Conservation (phyloP, 2,113 vertebrate genomes). For the Istiophorus platypterus region DNA sequence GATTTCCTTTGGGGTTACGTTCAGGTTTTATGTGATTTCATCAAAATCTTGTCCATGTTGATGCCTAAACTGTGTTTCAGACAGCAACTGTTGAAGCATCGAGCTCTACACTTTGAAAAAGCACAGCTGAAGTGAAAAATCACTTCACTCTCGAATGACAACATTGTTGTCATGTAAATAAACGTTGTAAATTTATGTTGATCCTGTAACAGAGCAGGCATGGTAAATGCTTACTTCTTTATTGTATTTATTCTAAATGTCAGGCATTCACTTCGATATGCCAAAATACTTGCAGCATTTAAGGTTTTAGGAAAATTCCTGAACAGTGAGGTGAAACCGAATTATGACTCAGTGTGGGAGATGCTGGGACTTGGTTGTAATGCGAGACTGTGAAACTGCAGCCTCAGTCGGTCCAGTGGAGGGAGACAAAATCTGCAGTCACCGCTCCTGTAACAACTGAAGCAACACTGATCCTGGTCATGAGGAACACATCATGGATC, state of each 20-base stretch:
- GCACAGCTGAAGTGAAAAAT: slow-evolving; percentile 26
- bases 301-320: slow-evolving; percentile 14
- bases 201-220: background rate
- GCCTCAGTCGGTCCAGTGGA: slow-evolving; percentile 61
- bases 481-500: background rate
- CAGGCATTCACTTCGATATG: slow-evolving; percentile 28
- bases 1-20: slow-evolving; percentile 48
- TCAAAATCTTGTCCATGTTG: slow-evolving; percentile 27
- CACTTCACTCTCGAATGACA: slow-evolving; percentile 40
- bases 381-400: slow-evolving; percentile 8
- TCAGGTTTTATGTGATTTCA: slow-evolving; percentile 27
- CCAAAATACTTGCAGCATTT: slow-evolving; percentile 32
- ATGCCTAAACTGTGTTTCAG: slow-evolving; percentile 56
- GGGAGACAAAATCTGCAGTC: slow-evolving; percentile 67
- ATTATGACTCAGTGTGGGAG: background rate
- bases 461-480: slow-evolving; percentile 17
- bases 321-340: slow-evolving; percentile 33
- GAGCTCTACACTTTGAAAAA: slow-evolving; percentile 2
- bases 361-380: background rate
- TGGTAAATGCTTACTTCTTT: slow-evolving; percentile 38
- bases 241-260: slow-evolving; percentile 20
- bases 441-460: slow-evolving; percentile 26
- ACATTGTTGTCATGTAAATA: slow-evolving; percentile 66
- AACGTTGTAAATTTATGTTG: slow-evolving; percentile 24
- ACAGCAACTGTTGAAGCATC: slow-evolving; percentile 55